Base-by-base conservation (phyloP, 2,888 invertebrate genomes). In the Cynaeus angustus region DNA sequence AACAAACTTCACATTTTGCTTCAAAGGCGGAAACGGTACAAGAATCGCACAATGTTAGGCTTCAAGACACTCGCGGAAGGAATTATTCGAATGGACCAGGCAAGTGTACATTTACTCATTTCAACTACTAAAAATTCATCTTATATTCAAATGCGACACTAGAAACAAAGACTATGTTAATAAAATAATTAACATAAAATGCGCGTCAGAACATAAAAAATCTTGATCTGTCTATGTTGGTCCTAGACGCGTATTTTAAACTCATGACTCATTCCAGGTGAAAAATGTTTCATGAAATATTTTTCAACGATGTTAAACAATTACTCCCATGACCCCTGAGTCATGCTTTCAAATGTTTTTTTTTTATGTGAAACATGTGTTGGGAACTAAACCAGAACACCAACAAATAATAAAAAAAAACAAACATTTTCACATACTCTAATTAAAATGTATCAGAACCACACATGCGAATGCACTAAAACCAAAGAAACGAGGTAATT, bases 1-100 rank as follows among this genome's bases (percentile, higher is more conserved):
- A 99, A 99, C 88, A 94, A 95, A 83, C 89, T 99, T 78, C 94
- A 98, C 82, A 93, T 99, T 75, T 91, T 99, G 88, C 88, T 99
- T 77, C 99, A 99, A 85, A 89, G 99, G 76, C 90, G 98, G 75
- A 99, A 99, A 86, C 93, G 97, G 81, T 99, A 99, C 88, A 99
- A 99, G 88, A 99, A 98, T 85, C 91, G 99, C 80, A 97, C 99
- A 30, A 98, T 99, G 85, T 90, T 98, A 72, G 99, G 99, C 7
- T 99, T 97, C 87, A 99, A 99, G 86, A 99, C 98, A 0, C 88
- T 99, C 33, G 99, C 99, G 16, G 95, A 96, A 82, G 99, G 99
- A 50, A 91, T 95, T 74, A 94, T 99, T 80, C 92, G 97, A 81
- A 96, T 98, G 96, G 96, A 96, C 79, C 95, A 96, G 88, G 96